phyloP scores from a whole-genome alignment of 2,888 invertebrate species.

The Liposcelis brunnea region DNA sequence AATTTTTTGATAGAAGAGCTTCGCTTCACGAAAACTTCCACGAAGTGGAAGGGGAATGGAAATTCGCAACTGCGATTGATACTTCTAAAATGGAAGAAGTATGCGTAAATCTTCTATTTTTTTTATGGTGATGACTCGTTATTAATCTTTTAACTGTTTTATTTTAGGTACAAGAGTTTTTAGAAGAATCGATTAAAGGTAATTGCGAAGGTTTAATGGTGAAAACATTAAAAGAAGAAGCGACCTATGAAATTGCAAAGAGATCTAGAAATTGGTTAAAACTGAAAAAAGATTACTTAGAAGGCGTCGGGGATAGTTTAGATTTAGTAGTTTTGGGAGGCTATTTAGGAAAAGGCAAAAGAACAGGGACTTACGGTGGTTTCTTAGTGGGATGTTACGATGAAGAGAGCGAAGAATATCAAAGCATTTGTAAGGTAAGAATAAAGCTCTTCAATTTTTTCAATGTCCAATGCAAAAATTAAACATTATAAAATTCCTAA shows the following conservation, averaged over 20 bases:
- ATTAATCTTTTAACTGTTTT: background rate
- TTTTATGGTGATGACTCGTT: background rate
- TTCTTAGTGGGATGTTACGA: constrained; percentile 91
- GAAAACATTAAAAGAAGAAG: constrained; percentile 75
- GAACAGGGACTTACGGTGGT: constrained; percentile 86
- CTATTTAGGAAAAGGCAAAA: constrained; percentile 79
- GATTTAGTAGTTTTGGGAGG: constrained; percentile 94
- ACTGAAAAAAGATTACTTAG: constrained; percentile 94
- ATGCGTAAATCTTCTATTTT: background rate
- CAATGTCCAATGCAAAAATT: background rate
- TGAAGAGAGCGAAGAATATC: constrained; percentile 75
- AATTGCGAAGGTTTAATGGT: constrained; percentile 99
- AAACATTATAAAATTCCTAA: background rate
- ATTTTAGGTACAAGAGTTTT: constrained; percentile 53
- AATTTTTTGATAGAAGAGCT: constrained; percentile 56
- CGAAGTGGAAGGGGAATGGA: constrained; percentile 63
- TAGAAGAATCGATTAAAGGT: constrained; percentile 85
- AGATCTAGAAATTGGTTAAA: constrained; percentile 89
- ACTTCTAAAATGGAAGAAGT: constrained; percentile 72
- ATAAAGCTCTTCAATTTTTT: background rate
- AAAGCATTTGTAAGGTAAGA: constrained; percentile 73
- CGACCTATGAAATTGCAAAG: constrained; percentile 94
- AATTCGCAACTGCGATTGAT: constrained; percentile 69
- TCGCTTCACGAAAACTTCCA: constrained; percentile 53
- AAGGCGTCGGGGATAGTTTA: constrained; percentile 89